phyloP scores from a whole-genome alignment of 2,113 vertebrate genomes.

The Oncorhynchus masou region DNA sequence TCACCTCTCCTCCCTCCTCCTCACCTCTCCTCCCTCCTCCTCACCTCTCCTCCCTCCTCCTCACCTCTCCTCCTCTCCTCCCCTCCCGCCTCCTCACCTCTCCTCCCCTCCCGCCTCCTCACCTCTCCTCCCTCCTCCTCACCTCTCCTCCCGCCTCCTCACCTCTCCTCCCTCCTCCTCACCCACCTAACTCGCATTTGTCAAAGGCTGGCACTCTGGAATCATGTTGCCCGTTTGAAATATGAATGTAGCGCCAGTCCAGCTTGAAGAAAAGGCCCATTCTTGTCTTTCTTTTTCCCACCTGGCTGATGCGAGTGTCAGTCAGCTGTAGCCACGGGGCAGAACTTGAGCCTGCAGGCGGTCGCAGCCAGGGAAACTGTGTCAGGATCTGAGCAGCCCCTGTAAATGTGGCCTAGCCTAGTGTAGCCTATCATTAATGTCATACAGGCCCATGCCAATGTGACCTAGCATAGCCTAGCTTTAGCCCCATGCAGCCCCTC shows the following conservation, averaged over 20 bases:
- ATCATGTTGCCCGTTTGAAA: slow-evolving; percentile 58
- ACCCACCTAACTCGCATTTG: slow-evolving; percentile 45
- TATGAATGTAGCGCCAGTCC: slow-evolving; percentile 46
- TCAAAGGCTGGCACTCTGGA: slow-evolving; percentile 48
- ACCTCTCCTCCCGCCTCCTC: background rate
- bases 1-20: background rate
- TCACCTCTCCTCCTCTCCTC: slow-evolving; percentile 21
- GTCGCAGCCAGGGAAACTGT: slow-evolving; percentile 37
- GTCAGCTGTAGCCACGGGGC: slow-evolving; percentile 34
- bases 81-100: slow-evolving; percentile 21
- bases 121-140: slow-evolving; percentile 24
- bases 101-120: background rate
- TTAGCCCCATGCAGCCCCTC: slow-evolving; percentile 2
- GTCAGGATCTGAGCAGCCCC: slow-evolving; percentile 39
- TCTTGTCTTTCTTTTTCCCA: slow-evolving; percentile 49
- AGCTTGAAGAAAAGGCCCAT: slow-evolving; percentile 58
- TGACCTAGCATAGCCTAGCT: too few species aligned
- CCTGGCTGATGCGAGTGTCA: slow-evolving; percentile 49
- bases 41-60: slow-evolving; percentile 13
- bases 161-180: slow-evolving; percentile 31
- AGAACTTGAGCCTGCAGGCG: slow-evolving; percentile 50
- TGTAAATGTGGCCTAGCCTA: too few species aligned
- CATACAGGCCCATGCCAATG: too few species aligned
- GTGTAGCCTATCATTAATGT: too few species aligned
- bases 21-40: slow-evolving; percentile 22